Conservation (phyloP, 1,140 invertebrate genomes). For the Leptonema lineaticorne region DNA sequence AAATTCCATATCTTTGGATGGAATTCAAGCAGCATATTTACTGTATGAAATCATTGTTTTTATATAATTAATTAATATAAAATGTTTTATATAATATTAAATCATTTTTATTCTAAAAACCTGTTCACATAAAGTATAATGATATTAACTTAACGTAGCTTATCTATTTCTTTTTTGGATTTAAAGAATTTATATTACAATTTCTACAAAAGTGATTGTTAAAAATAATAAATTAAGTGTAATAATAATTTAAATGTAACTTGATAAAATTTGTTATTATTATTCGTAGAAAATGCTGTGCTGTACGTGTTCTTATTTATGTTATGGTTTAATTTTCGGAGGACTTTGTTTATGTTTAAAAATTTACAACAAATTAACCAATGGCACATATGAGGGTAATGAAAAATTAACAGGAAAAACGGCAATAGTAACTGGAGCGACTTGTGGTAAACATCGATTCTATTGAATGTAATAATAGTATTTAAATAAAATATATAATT, state of each 20-base stretch:
- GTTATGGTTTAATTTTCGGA: neutral
- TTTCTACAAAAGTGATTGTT: neutral
- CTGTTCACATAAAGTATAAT: no score
- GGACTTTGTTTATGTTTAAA: slow-evolving; percentile 22
- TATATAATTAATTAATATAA: no score
- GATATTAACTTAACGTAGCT: neutral
- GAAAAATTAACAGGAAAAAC: slow-evolving; percentile 65
- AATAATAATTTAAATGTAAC: neutral
- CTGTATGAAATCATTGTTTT: no score
- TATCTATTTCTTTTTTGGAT: neutral
- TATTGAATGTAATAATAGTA: neutral
- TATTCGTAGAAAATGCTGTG: neutral
- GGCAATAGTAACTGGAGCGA: slow-evolving; percentile 79
- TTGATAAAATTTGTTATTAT: neutral
- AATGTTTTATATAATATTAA: no score
- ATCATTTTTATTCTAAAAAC: no score
- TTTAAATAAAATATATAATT: neutral
- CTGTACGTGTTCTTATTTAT: neutral
- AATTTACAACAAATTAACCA: slow-evolving; percentile 26
- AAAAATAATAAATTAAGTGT: neutral
- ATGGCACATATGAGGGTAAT: slow-evolving; percentile 32
- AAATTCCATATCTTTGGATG: no score
- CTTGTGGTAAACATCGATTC: slow-evolving; percentile 67
- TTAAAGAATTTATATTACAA: neutral
- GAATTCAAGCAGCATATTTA: no score